These are phyloP conservation scores for Eilema griseolum DNA, from an alignment of 2,888 invertebrate species.

Conservation along the genomic window DNA sequence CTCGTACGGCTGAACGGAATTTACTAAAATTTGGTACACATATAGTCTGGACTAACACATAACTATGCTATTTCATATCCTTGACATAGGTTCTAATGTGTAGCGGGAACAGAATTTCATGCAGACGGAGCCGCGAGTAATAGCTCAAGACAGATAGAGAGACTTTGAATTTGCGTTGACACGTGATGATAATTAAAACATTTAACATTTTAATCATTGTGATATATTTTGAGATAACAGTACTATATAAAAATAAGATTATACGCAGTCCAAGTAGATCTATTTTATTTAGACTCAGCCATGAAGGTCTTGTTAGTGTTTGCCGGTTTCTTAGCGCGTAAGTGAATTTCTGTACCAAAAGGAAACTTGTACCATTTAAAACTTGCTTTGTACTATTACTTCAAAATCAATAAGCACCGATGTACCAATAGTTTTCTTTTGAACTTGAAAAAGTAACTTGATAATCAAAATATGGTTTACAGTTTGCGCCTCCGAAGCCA, in stretches of 20 bases:
- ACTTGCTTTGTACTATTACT: not conserved
- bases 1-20: no score
- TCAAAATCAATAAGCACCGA: not conserved
- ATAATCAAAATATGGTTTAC: not conserved
- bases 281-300: not conserved
- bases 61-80: no score
- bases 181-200: not conserved
- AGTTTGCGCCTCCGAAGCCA: constrained; percentile 36
- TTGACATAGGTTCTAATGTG: no score
- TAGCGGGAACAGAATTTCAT: no score
- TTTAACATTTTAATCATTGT: not conserved
- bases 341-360: not conserved
- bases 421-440: not conserved
- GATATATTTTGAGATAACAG: constrained; percentile 7
- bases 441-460: not conserved
- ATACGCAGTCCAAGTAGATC: not conserved
- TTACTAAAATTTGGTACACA: no score
- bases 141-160: not conserved
- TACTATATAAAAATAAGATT: constrained; percentile 8
- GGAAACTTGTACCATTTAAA: not conserved
- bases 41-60: no score
- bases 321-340: constrained; percentile 9
- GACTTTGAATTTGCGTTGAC: not conserved
- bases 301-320: constrained; percentile 6
- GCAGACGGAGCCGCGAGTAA: not conserved